These are phyloP conservation scores for Trimorus sp. DNA, from an alignment of 2,888 invertebrate genomes.

Conservation along the genomic window DNA sequence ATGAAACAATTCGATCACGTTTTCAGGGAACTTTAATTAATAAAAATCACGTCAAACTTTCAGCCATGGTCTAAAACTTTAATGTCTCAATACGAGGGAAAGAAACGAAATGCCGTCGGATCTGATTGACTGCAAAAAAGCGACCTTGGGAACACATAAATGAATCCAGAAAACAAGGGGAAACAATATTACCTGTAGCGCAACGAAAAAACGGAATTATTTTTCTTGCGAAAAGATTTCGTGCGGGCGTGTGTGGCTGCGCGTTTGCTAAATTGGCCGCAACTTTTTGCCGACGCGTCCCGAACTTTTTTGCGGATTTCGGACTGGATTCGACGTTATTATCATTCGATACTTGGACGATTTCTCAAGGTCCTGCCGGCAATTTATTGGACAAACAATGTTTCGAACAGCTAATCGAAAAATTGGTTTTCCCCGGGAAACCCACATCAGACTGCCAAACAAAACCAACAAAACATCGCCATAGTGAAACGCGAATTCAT, in stretches of 20 bases:
- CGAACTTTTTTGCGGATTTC: constrained; percentile 13
- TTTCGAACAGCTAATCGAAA: not conserved
- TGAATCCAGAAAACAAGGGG: constrained; percentile 22
- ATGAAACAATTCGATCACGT: not conserved
- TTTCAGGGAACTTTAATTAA: constrained; percentile 16
- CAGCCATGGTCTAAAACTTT: too few species aligned
- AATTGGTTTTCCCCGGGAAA: not conserved
- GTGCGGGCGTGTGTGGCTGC: not conserved
- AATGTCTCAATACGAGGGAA: constrained; percentile 14
- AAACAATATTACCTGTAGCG: constrained; percentile 23
- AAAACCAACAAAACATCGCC: too few species aligned
- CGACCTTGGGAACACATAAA: constrained; percentile 11
- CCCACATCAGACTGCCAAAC: too few species aligned
- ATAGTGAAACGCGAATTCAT: too few species aligned
- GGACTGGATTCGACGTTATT: constrained; percentile 36
- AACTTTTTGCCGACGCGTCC: constrained; percentile 17
- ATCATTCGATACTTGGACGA: constrained; percentile 25
- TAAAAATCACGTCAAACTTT: constrained; percentile 4
- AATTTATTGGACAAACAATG: constrained; percentile 38
- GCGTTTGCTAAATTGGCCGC: constrained; percentile 8
- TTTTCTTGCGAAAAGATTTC: constrained; percentile 26
- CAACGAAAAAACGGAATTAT: constrained; percentile 25
- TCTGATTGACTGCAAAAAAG: constrained; percentile 7
- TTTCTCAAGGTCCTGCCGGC: constrained; percentile 35
- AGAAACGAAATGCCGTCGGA: not conserved